phyloP scores from a whole-genome alignment of 2,888 invertebrate species.

The Meiosimyza platycephala region DNA sequence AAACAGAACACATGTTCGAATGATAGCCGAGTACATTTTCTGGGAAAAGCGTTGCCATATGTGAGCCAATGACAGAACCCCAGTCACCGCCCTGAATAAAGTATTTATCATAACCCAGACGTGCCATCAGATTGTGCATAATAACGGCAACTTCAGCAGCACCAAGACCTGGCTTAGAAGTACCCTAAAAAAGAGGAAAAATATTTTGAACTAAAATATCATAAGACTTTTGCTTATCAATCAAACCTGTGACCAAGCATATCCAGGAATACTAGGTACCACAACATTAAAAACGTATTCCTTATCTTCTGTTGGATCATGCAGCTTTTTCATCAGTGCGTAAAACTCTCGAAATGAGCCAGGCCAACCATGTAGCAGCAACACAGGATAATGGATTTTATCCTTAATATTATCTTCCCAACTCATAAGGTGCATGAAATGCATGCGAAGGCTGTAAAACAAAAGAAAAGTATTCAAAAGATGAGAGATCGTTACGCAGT shows the following conservation, averaged over 20 bases:
- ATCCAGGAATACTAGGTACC: slow-evolving; percentile 69
- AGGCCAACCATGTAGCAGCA: slow-evolving; percentile 89
- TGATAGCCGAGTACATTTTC: slow-evolving; percentile 72
- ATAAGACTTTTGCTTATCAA: neutral
- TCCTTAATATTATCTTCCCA: slow-evolving; percentile 60
- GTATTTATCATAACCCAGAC: slow-evolving; percentile 74
- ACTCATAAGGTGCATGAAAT: slow-evolving; percentile 77
- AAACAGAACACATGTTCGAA: slow-evolving; percentile 72
- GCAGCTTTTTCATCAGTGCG: slow-evolving; percentile 78
- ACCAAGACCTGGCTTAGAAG: slow-evolving; percentile 58
- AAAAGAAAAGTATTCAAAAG: slow-evolving; percentile 28
- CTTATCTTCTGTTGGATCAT: slow-evolving; percentile 65
- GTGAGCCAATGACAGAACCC: slow-evolving; percentile 76
- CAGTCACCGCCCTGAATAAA: slow-evolving; percentile 85
- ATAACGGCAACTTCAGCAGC: slow-evolving; percentile 71
- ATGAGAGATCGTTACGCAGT: neutral
- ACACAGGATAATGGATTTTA: slow-evolving; percentile 63
- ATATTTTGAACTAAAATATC: neutral
- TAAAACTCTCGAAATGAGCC: slow-evolving; percentile 89
- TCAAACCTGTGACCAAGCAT: slow-evolving; percentile 65
- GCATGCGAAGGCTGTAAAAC: slow-evolving; percentile 69
- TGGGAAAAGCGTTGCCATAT: slow-evolving; percentile 76
- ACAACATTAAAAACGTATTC: slow-evolving; percentile 73
- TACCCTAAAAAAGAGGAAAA: slow-evolving; percentile 60
- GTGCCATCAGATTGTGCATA: slow-evolving; percentile 75